Evolutionary conservation across 2,888 invertebrate species (phyloP).

Genomic region (Salpingus planirostris): DNA sequence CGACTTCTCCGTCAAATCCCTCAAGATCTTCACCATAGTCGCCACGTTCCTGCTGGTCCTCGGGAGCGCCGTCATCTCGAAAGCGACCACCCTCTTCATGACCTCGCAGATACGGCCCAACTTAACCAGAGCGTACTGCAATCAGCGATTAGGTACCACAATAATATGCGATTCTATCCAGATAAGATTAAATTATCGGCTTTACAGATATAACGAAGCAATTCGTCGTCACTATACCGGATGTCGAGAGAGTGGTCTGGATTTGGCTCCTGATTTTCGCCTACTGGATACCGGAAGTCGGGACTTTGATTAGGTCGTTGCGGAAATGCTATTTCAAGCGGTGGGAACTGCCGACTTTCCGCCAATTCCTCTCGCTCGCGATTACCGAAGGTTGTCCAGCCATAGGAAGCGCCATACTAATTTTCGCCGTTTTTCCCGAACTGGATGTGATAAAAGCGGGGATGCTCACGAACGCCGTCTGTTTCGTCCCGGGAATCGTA

Average conservation of each 20-base stretch:
- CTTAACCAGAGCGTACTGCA: slow-evolving; percentile 51
- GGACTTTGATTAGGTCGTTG: slow-evolving; percentile 60
- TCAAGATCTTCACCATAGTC: slow-evolving; percentile 61
- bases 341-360: slow-evolving; percentile 46
- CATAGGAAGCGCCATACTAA: slow-evolving; percentile 65
- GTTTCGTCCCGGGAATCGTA: slow-evolving; percentile 64
- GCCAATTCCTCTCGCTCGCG: slow-evolving; percentile 50
- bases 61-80: slow-evolving; percentile 60
- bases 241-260: slow-evolving; percentile 64
- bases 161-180: neutral
- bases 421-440: slow-evolving; percentile 68
- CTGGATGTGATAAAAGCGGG: slow-evolving; percentile 74
- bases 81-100: slow-evolving; percentile 64
- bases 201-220: slow-evolving; percentile 51
- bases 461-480: slow-evolving; percentile 77
- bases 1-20: slow-evolving; percentile 50
- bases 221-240: slow-evolving; percentile 52
- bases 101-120: slow-evolving; percentile 57
- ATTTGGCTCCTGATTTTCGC: slow-evolving; percentile 71
- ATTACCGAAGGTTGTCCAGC: slow-evolving; percentile 72
- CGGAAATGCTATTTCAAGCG: slow-evolving; percentile 69
- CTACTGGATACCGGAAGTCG: slow-evolving; percentile 67
- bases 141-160: slow-evolving; percentile 41
- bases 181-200: slow-evolving; percentile 4
- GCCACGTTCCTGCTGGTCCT: slow-evolving; percentile 59